Evolutionary conservation across 2,888 invertebrate genomes (phyloP).

Genomic region (Megastigmus dorsalis): DNA sequence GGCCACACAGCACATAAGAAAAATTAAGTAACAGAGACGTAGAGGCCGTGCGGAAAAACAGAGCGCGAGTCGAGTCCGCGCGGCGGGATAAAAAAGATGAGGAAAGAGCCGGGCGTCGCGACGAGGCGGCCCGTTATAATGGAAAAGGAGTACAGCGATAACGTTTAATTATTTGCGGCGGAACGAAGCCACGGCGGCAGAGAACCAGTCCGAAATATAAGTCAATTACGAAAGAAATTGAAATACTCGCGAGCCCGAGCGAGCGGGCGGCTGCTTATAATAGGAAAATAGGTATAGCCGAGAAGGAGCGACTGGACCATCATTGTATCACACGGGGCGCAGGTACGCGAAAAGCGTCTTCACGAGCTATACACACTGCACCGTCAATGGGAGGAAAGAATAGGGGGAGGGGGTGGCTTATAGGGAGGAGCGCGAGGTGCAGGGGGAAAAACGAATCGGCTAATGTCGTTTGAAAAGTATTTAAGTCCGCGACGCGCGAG

Average conservation of each 20-base stretch:
- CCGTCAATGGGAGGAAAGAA: no score
- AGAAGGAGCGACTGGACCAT: not conserved
- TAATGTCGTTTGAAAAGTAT: conserved; percentile 42
- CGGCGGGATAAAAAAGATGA: not conserved
- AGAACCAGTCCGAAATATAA: not conserved
- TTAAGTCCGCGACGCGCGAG: conserved; percentile 10
- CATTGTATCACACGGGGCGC: no score
- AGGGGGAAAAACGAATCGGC: conserved; percentile 10
- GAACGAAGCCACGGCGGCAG: not conserved
- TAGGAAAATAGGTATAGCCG: not conserved
- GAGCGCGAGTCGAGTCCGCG: not conserved
- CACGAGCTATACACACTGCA: no score
- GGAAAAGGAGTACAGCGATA: conserved; percentile 28
- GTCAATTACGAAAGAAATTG: conserved; percentile 40
- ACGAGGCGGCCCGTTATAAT: conserved; percentile 2
- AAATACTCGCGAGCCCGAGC: conserved; percentile 14
- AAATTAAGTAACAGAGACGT: conserved; percentile 40
- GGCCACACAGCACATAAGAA: conserved; percentile 32
- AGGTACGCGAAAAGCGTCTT: no score
- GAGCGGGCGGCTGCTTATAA: no score
- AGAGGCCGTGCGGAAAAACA: not conserved
- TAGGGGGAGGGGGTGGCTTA: not conserved
- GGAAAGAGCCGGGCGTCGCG: not conserved
- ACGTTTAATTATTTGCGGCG: conserved; percentile 31
- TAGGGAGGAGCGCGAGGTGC: not conserved